Evolutionary conservation across 1,140 invertebrate species (phyloP).

Genomic region (Catajapyx aquilonaris): DNA sequence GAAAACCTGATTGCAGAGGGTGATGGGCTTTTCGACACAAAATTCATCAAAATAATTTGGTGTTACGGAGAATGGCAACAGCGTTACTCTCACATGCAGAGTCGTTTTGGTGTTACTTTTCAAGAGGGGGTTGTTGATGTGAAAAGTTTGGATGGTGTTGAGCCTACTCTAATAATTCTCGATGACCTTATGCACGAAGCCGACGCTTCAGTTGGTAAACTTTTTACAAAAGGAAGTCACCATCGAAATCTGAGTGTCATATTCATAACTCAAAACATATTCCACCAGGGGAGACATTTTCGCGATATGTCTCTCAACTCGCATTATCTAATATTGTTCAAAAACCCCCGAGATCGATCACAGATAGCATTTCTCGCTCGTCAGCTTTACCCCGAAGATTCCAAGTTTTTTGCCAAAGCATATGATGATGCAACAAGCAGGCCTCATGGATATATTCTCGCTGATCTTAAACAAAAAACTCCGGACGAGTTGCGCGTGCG

Average conservation of each 20-base stretch:
- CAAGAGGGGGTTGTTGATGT: too few species aligned
- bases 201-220: slow-evolving; percentile 16
- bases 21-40: neutral
- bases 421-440: too few species aligned
- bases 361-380: slow-evolving; percentile 18
- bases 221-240: slow-evolving; percentile 22
- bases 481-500: too few species aligned
- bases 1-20: too few species aligned
- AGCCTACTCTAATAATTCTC: slow-evolving; percentile 14
- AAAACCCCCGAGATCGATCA: slow-evolving; percentile 20
- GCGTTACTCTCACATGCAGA: too few species aligned
- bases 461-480: too few species aligned
- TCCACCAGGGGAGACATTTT: slow-evolving; percentile 19
- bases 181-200: slow-evolving; percentile 21
- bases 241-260: slow-evolving; percentile 21
- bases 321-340: slow-evolving; percentile 20
- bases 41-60: neutral
- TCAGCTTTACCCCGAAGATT: slow-evolving; percentile 18
- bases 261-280: slow-evolving; percentile 22
- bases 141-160: too few species aligned
- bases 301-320: slow-evolving; percentile 19
- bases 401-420: too few species aligned
- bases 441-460: too few species aligned
- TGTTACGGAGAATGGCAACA: neutral
- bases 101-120: too few species aligned